Conservation (phyloP, 92 coral and sea anemone genomes). For the Palythoa caribaeorum region DNA sequence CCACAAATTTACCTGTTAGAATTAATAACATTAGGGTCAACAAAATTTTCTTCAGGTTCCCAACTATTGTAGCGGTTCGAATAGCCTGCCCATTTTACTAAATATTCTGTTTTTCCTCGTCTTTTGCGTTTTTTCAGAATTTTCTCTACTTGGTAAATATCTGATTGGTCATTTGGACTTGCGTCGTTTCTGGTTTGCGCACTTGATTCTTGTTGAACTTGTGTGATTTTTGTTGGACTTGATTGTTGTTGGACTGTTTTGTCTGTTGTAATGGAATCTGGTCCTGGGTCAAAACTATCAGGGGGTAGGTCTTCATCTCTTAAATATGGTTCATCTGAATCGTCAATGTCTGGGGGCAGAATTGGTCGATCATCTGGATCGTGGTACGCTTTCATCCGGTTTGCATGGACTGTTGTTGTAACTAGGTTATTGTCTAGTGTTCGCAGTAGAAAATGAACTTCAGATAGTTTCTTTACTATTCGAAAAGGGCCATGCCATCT, state of each 20-base stretch:
- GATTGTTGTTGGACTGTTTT: slow-evolving; percentile 29
- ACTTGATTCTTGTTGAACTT: background rate
- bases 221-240: background rate
- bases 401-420: background rate
- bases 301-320: background rate
- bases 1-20: background rate
- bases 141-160: too few relatives aligned
- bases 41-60: slow-evolving; percentile 59
- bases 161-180: background rate
- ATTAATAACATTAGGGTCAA: slow-evolving; percentile 29
- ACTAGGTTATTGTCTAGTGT: slow-evolving; percentile 45
- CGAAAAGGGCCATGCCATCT: slow-evolving; percentile 64
- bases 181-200: too few relatives aligned
- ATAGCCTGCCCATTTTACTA: too few relatives aligned
- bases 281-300: background rate
- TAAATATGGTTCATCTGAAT: background rate
- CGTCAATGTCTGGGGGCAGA: background rate
- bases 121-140: too few relatives aligned
- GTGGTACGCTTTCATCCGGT: background rate
- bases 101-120: too few relatives aligned
- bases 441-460: slow-evolving; percentile 53
- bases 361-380: background rate
- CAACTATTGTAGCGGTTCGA: slow-evolving; percentile 47
- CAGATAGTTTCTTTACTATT: slow-evolving; percentile 35
- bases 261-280: background rate